These are phyloP conservation scores for Saccopteryx bilineata DNA, from an alignment of 2,113 vertebrate genomes.

Conservation along the genomic window DNA sequence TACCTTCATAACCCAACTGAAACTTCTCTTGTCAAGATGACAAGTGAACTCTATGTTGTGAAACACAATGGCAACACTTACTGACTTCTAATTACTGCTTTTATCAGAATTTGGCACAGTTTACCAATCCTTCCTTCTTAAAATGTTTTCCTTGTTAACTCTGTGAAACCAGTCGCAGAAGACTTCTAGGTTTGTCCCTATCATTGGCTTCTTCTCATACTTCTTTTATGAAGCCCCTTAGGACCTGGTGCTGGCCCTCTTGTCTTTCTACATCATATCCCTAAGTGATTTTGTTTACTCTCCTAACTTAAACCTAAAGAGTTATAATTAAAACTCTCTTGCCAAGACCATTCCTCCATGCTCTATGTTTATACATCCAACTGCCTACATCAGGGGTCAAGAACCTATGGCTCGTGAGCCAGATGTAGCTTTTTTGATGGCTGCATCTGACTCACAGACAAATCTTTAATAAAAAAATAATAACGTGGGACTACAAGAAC, in stretches of 20 bases:
- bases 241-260: not conserved
- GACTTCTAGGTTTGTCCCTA: not conserved
- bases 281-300: not conserved
- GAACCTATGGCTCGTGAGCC: too few species aligned
- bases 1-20: not conserved
- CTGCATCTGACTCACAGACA: too few species aligned
- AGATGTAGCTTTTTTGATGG: too few species aligned
- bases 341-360: not conserved
- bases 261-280: not conserved
- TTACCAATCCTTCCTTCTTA: not conserved
- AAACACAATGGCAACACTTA: not conserved
- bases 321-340: not conserved
- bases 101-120: not conserved
- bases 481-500: too few species aligned
- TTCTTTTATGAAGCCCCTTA: not conserved
- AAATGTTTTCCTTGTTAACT: constrained; percentile 23
- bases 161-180: not conserved
- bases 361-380: constrained; percentile 11
- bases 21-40: constrained; percentile 12
- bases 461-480: too few species aligned
- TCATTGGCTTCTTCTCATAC: not conserved
- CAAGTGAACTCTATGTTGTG: not conserved
- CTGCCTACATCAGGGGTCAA: not conserved
- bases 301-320: not conserved
- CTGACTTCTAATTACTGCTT: constrained; percentile 14